These are phyloP conservation scores for Sebastes minor DNA, from an alignment of 2,797 vertebrate genomes.

Conservation along the genomic window DNA sequence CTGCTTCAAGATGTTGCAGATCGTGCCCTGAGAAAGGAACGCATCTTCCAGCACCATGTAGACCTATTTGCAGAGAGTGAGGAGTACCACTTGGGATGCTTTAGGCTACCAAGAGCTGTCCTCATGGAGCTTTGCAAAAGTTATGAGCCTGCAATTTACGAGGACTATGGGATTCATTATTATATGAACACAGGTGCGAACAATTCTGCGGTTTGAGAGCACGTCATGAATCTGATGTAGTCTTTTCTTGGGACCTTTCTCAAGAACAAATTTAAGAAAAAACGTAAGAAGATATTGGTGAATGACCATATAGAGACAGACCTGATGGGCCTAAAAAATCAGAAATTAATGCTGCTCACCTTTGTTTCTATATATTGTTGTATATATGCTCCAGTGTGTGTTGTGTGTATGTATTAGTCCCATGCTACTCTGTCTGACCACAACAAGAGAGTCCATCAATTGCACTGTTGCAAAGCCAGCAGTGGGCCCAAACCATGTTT, in stretches of 20 bases:
- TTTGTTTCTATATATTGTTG: background rate
- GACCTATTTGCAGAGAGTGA: too few relatives aligned
- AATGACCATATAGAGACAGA: background rate
- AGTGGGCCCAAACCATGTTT: slow-evolving; percentile 15
- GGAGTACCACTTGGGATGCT: too few relatives aligned
- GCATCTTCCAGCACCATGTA: too few relatives aligned
- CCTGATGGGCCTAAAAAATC: background rate
- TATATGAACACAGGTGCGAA: too few relatives aligned
- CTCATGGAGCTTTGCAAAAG: too few relatives aligned
- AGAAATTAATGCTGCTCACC: background rate
- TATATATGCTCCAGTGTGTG: background rate
- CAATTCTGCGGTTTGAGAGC: too few relatives aligned
- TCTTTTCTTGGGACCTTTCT: background rate
- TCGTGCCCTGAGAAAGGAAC: accelerated
- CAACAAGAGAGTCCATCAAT: slow-evolving; percentile 40
- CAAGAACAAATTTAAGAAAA: background rate
- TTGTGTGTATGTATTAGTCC: background rate
- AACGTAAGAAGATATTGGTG: background rate
- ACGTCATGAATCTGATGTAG: background rate
- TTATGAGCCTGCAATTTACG: too few relatives aligned
- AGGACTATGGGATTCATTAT: too few relatives aligned
- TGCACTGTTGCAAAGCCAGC: slow-evolving; percentile 28
- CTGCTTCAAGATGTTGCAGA: too few relatives aligned
- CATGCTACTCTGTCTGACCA: slow-evolving; percentile 22
- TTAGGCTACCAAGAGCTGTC: too few relatives aligned